Conservation (phyloP, 2,113 vertebrate genomes). For the Hipposideros armiger region DNA sequence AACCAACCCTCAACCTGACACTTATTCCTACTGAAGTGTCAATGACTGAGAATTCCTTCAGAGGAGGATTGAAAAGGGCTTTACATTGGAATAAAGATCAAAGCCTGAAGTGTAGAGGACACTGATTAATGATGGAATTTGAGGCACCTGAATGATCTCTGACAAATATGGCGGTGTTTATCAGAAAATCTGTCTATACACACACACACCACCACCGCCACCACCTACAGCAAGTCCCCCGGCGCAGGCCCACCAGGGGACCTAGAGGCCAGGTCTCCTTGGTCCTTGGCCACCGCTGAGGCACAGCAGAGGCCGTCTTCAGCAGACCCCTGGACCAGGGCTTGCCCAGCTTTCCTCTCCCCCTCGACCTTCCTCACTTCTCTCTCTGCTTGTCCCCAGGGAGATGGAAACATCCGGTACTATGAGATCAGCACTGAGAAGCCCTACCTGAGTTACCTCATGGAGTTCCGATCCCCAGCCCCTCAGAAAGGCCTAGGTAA, state of each 20-base stretch:
- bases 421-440: slow-evolving; percentile 97
- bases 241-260: neutral
- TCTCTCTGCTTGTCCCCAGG: slow-evolving; percentile 87
- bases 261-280: neutral
- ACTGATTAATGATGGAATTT: neutral
- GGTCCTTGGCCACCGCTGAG: neutral
- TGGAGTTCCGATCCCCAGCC: slow-evolving; percentile 97
- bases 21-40: neutral
- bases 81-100: neutral
- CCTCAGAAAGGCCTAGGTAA: slow-evolving; percentile 98
- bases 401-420: slow-evolving; percentile 98
- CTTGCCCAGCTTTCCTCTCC: neutral
- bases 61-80: neutral
- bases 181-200: neutral
- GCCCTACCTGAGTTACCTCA: slow-evolving; percentile 96
- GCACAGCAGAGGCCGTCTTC: neutral
- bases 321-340: neutral
- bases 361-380: neutral
- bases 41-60: neutral
- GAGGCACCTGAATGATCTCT: neutral
- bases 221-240: no score
- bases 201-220: neutral
- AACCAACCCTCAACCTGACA: neutral
- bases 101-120: neutral
- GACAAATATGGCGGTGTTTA: neutral